These are phyloP conservation scores for cat (Felis catus) DNA, from an alignment of 2,113 vertebrate species.

Conservation along the genomic window DNA sequence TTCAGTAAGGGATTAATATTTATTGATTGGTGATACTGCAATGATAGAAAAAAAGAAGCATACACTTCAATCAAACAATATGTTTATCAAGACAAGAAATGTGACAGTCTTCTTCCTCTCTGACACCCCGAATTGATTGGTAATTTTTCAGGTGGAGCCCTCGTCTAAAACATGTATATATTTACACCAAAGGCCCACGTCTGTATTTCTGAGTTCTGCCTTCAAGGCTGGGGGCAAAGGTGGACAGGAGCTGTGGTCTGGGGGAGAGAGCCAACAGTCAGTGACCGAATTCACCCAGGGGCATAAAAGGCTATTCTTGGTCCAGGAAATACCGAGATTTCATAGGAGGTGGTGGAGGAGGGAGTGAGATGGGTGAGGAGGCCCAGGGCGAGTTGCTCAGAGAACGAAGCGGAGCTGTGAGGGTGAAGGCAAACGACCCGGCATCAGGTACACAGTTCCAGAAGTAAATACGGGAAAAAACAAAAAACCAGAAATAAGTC, in stretches of 20 bases:
- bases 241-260: neutral
- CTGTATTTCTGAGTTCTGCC: neutral
- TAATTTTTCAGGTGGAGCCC: neutral
- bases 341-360: neutral
- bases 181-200: neutral
- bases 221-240: neutral
- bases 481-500: neutral
- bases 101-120: neutral
- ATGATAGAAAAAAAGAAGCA: neutral
- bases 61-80: neutral
- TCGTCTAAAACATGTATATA: neutral
- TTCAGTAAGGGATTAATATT: neutral
- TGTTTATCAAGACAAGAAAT: constrained; percentile 2
- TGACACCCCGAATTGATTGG: neutral
- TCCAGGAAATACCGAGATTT: neutral
- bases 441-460: neutral
- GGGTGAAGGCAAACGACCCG: neutral
- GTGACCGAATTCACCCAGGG: neutral
- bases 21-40: neutral
- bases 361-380: neutral
- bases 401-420: neutral
- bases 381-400: neutral
- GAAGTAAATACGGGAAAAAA: neutral
- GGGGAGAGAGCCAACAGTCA: neutral
- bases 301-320: neutral